phyloP scores from a whole-genome alignment of 2,113 vertebrate genomes.

The Microcebus griseorufus region DNA sequence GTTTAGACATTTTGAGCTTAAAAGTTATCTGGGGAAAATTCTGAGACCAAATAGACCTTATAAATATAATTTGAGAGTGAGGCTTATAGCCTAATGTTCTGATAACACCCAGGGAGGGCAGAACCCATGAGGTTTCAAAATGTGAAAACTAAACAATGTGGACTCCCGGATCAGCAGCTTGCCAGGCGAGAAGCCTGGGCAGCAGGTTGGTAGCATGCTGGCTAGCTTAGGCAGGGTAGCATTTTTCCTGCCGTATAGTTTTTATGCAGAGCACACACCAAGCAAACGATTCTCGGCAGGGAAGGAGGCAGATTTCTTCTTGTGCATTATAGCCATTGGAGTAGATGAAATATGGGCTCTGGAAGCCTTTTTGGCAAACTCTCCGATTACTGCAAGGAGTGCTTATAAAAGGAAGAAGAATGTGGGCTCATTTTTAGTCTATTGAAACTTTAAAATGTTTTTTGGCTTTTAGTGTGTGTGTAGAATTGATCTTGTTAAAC shows the following conservation, averaged over 20 bases:
- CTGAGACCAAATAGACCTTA: conserved; percentile 22
- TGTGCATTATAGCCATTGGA: conserved; percentile 53
- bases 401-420: conserved; percentile 27
- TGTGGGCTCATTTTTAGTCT: background rate
- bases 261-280: conserved; percentile 66
- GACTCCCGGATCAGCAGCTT: conserved; percentile 45
- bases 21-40: conserved; percentile 46
- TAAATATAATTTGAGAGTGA: background rate
- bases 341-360: conserved; percentile 74
- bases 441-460: conserved; percentile 23
- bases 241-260: conserved; percentile 61
- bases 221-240: conserved; percentile 70
- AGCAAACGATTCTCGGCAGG: conserved; percentile 82
- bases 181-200: background rate
- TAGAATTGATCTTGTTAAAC: background rate
- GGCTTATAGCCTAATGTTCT: background rate
- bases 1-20: background rate
- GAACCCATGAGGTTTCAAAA: background rate
- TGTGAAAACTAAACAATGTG: background rate
- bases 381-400: background rate
- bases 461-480: background rate
- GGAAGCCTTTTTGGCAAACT: conserved; percentile 60
- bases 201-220: conserved; percentile 75
- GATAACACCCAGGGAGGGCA: background rate
- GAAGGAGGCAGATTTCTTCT: conserved; percentile 74